Evolutionary conservation across 1,140 invertebrate species (phyloP), one percentile per base, ranked within the genome.

Genomic region (Trichomalopsis sarcophagae): DNA sequence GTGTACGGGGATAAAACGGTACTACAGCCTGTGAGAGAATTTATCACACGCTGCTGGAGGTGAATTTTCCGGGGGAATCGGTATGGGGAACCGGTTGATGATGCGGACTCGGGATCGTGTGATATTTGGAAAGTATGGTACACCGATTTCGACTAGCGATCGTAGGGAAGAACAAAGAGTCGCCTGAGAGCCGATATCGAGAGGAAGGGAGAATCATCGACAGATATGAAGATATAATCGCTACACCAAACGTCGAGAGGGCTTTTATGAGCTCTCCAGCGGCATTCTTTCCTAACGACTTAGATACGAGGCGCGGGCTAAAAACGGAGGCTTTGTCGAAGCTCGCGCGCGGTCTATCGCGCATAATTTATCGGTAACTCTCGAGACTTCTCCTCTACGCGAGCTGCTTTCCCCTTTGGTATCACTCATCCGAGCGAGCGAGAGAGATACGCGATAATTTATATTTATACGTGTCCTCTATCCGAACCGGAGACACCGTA

Each of bases 311-410:
- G 73, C 27, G 27, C 27, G 27, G 27, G 27, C 50, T 33, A 21
- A 76, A 5, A 40, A 30, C 36, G 27, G 14, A 13, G 36, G 62
- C 66, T 73, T 84, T 62, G 66, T 36, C 13, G 55, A 62, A 62
- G 21, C 69, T 30, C 13, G 50, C 0, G 47, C 9, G 23, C 2
- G 33, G 33, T 27, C 27, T 40, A 30, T 83, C 36, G 75, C 47
- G 81, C 50, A 71, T 74, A 82, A 76, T 82, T 82, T 82, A 82
- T 75, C 81, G 73, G 73, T 76, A 62, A 40, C 33, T 14, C 74
- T 50, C 62, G 10, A 40, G 36, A 83, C 40, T n/a, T 50, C 47
- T 17, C 14, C 13, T n/a, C 55, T n/a, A 76, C 13, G 11, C 23
- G 11, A 1, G 27, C 27, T 27, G 27, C 30, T 81, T 83, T 76